Evolutionary conservation across 1,140 invertebrate species (phyloP).

Genomic region (Drosophila kanapiae): DNA sequence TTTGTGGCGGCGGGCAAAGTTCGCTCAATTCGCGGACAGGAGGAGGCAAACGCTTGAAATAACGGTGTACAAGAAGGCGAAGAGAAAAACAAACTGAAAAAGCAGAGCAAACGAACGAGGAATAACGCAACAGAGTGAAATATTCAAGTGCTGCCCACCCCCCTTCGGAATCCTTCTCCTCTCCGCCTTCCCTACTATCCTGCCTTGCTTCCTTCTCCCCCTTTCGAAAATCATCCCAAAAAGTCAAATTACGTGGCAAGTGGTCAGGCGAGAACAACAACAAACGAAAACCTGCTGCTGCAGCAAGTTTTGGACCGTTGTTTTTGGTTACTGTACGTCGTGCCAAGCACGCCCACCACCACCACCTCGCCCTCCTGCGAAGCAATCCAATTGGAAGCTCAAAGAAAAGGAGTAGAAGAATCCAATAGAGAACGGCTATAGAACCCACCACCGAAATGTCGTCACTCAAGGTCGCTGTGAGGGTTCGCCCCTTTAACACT

Average conservation of each 20-base stretch:
- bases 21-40: constrained; percentile 41
- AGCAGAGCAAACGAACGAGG: constrained; percentile 26
- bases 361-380: constrained; percentile 27
- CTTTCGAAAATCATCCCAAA: constrained; percentile 5
- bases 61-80: constrained; percentile 64
- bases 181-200: background rate
- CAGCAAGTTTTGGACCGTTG: constrained; percentile 20
- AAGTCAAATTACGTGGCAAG: constrained; percentile 50
- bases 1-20: constrained; percentile 52
- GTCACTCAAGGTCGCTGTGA: constrained; percentile 89
- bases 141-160: constrained; percentile 17
- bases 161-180: background rate
- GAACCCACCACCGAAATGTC: constrained; percentile 86
- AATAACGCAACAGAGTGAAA: constrained; percentile 51
- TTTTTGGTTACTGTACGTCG: constrained; percentile 49
- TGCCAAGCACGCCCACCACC: constrained; percentile 14
- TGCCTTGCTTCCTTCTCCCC: background rate
- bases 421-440: constrained; percentile 20
- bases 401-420: constrained; percentile 47
- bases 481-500: constrained; percentile 89
- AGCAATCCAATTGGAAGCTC: constrained; percentile 20
- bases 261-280: constrained; percentile 37
- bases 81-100: constrained; percentile 75
- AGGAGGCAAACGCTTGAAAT: constrained; percentile 32
- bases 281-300: constrained; percentile 38